Evolutionary conservation across 2,797 vertebrate species (phyloP).

Genomic region (Rhynchotus rufescens): DNA sequence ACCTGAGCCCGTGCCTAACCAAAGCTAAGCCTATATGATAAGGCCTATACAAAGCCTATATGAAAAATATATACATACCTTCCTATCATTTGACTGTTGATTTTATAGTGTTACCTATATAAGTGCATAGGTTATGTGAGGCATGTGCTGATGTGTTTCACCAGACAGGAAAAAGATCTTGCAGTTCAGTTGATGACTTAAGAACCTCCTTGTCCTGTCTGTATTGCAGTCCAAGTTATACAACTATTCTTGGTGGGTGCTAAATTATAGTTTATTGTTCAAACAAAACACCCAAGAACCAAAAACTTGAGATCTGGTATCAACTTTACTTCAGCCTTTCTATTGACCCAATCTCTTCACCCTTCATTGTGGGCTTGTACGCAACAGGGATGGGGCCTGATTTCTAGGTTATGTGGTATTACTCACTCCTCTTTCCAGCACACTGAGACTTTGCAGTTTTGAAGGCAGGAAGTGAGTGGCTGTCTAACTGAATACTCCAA

Average conservation of each 20-base stretch:
- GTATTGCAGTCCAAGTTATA: background rate
- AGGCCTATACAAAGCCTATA: background rate
- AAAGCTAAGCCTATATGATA: background rate
- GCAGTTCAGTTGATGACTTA: background rate
- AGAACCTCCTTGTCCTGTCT: background rate
- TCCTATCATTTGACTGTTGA: background rate
- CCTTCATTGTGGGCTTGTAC: background rate
- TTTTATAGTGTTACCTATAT: background rate
- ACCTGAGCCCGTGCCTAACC: background rate
- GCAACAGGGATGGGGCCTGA: rapidly evolving
- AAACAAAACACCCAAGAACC: background rate
- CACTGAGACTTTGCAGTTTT: background rate
- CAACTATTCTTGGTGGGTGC: background rate
- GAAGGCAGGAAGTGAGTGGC: slow-evolving; percentile 19
- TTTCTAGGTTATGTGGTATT: background rate
- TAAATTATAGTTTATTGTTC: background rate
- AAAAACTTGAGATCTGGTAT: background rate
- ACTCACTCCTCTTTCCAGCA: background rate
- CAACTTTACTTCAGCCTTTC: background rate
- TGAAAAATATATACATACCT: background rate
- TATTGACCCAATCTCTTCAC: background rate
- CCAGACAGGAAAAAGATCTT: background rate
- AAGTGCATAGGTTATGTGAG: background rate
- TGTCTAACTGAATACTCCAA: slow-evolving; percentile 11
- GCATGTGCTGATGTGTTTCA: background rate